Base-by-base conservation (phyloP, 2,113 vertebrate species). In the Oncorhynchus clarkii region DNA sequence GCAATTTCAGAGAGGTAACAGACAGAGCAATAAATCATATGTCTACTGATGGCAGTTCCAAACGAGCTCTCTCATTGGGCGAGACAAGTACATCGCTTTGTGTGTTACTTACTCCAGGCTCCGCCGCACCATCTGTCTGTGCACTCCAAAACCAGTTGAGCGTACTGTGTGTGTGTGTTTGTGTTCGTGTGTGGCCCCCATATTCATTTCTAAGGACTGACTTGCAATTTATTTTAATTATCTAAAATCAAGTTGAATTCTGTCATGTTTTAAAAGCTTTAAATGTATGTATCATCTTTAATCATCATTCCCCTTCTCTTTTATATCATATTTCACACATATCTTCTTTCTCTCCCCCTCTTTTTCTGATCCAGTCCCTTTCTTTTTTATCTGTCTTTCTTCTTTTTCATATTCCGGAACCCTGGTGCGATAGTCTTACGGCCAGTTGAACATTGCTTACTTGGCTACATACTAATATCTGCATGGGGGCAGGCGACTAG, bases 41-140 rank as follows among this genome's bases (percentile, higher is more conserved):
- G 86, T 88, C 85, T 75, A 73, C 86, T 89, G 89, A 91, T 90
- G 90, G 87, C 90, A 87, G 80, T 82, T 93, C 90, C 88, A 92
- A 91, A 92, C 81, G 90, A 92, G 91, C 78, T 75, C 77, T 88
- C 90, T 93, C 89, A 93, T 92, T 91, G 92, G 88, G 90, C 83
- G 72, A 93, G 91, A 93, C 91, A 91, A 92, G 89, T 87, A 89
- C 84, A 89, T 86, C 89, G 84, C 90, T 90, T 88, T 90, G 84
- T 88, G 88, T 85, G 89, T 78, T 83, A 80, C 76, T 86, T 86
- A 89, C 89, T 89, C 78, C 73, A 82, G 88, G 84, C 90, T 81
- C 81, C 73, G 73, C 89, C 78, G 75, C 66, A 83, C 84, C 91
- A 92, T 93, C 90, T 92, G 92, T 77, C 39, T 45, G 2, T 11